Evolutionary conservation across 2,888 invertebrate genomes (phyloP).

Genomic region (Dasysyrphus tricinctus): DNA sequence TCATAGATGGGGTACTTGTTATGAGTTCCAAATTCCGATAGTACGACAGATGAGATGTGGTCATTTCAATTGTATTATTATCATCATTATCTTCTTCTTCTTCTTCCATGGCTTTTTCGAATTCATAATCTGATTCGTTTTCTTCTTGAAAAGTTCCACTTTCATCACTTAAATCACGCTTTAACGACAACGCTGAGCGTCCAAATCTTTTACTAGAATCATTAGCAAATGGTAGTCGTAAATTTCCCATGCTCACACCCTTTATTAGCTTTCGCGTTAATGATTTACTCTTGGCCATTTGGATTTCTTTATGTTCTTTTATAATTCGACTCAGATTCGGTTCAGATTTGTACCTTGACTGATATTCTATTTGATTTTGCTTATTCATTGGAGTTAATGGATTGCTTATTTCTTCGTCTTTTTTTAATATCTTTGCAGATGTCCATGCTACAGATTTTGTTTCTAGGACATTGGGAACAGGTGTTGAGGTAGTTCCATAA

Average conservation of each 20-base stretch:
- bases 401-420: constrained; percentile 78
- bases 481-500: constrained; percentile 13
- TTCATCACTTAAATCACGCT: constrained; percentile 78
- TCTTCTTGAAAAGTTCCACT: constrained; percentile 16
- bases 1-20: constrained; percentile 81
- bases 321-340: constrained; percentile 80
- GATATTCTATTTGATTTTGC: constrained; percentile 77
- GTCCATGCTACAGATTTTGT: constrained; percentile 80
- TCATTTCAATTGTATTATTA: constrained; percentile 40
- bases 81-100: constrained; percentile 42
- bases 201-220: constrained; percentile 79
- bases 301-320: constrained; percentile 45
- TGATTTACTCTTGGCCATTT: constrained; percentile 76
- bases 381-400: constrained; percentile 78
- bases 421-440: constrained; percentile 76
- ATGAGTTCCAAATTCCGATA: constrained; percentile 81
- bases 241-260: constrained; percentile 83
- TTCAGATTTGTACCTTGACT: constrained; percentile 82
- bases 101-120: constrained; percentile 54
- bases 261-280: constrained; percentile 81
- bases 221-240: constrained; percentile 81
- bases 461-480: constrained; percentile 62
- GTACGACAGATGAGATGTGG: constrained; percentile 77
- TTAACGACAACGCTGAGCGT: constrained; percentile 78
- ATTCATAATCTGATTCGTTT: constrained; percentile 17